A percentile compares a stretch with the other conserved stretches of the same genome.
These are phyloP conservation scores for Paraescarpia echinospica DNA, from an alignment of 1,140 invertebrate genomes.

Conservation along the genomic window DNA sequence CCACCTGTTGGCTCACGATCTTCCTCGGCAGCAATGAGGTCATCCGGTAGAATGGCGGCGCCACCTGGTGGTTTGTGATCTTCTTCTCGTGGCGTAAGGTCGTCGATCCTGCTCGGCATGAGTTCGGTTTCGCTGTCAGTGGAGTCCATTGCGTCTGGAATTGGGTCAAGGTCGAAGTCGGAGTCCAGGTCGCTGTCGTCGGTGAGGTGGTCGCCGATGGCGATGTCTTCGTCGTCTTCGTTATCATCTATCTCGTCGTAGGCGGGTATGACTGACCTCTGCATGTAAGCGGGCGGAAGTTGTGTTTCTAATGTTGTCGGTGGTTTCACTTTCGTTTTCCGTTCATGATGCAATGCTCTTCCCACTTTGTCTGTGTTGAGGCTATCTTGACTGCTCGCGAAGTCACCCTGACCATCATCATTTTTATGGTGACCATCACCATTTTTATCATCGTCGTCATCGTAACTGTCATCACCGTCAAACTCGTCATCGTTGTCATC, in stretches of 20 bases:
- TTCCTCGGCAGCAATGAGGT: neutral
- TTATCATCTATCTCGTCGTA: conserved; percentile 5
- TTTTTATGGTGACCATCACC: neutral
- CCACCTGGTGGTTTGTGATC: neutral
- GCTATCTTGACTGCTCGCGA: neutral
- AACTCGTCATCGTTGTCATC: conserved; percentile 11
- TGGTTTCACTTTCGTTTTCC: neutral
- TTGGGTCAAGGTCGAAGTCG: conserved; percentile 34
- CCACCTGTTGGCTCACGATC: neutral
- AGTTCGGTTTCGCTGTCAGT: neutral
- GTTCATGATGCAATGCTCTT: neutral
- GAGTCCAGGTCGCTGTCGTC: conserved; percentile 32
- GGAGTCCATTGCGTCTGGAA: conserved; percentile 3
- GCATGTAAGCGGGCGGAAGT: neutral
- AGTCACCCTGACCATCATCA: neutral
- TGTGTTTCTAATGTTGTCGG: neutral
- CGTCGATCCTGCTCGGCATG: neutral
- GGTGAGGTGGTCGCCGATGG: neutral
- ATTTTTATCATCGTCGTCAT: neutral
- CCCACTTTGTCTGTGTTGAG: neutral
- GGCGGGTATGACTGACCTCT: neutral
- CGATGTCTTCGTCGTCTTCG: conserved; percentile 5
- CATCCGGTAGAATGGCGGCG: neutral
- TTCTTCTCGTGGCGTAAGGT: neutral
- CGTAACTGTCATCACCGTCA: conserved; percentile 15